phyloP scores from a whole-genome alignment of 1,140 invertebrate species.

The Gryon sp. region DNA sequence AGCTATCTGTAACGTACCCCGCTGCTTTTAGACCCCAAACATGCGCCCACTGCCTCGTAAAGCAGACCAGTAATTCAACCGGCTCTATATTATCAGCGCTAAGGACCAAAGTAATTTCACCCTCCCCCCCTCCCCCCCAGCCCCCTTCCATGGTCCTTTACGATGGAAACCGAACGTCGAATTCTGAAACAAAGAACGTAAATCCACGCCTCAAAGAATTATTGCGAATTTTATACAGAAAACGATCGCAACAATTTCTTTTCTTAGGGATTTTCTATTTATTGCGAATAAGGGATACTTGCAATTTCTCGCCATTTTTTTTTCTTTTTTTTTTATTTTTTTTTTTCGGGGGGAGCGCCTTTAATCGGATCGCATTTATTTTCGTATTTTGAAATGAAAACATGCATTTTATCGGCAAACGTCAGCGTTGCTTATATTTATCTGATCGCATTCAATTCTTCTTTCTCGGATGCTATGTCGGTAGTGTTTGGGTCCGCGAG shows the following conservation, averaged over 20 bases:
- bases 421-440: slow-evolving; percentile 62
- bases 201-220: slow-evolving; percentile 54
- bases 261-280: slow-evolving; percentile 32
- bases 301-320: too few relatives aligned
- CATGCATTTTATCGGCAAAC: slow-evolving; percentile 49
- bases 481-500: slow-evolving; percentile 33
- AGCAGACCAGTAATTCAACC: slow-evolving; percentile 63
- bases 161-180: slow-evolving; percentile 58
- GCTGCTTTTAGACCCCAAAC: slow-evolving; percentile 62
- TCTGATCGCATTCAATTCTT: slow-evolving; percentile 59
- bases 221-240: slow-evolving; percentile 49
- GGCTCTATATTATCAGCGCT: slow-evolving; percentile 65
- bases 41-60: slow-evolving; percentile 59
- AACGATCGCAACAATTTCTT: slow-evolving; percentile 42
- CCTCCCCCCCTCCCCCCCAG: too few relatives aligned
- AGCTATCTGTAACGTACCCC: slow-evolving; percentile 74
- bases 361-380: slow-evolving; percentile 53
- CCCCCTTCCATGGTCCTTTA: too few relatives aligned
- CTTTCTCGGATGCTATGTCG: slow-evolving; percentile 32
- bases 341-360: slow-evolving; percentile 33
- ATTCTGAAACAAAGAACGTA: slow-evolving; percentile 60
- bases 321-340: slow-evolving; percentile 30
- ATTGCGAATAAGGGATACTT: slow-evolving; percentile 28
- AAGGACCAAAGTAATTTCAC: slow-evolving; percentile 61
- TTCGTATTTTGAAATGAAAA: slow-evolving; percentile 58